Conservation (phyloP, 2,888 invertebrate genomes). For the Dione juno region DNA sequence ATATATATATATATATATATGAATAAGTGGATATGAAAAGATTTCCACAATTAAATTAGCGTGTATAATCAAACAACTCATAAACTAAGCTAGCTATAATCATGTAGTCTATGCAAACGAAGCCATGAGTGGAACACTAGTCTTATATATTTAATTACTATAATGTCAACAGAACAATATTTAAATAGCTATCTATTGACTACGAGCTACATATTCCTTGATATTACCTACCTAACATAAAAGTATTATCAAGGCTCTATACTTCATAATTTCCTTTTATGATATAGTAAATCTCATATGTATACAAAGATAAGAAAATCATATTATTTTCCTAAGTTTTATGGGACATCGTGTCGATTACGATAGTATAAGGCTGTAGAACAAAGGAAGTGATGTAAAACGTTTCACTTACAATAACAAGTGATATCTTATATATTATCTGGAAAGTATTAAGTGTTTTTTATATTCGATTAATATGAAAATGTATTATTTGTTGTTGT, state of each 20-base stretch:
- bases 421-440: conserved; percentile 30
- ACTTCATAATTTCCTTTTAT: conserved; percentile 9
- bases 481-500: no score
- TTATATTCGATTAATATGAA: no score
- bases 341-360: conserved; percentile 20
- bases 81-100: no score
- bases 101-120: no score
- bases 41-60: no score
- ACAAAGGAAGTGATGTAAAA: conserved; percentile 29
- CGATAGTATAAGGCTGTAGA: neutral
- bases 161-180: neutral
- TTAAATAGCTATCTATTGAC: no score
- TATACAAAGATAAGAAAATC: neutral
- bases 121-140: no score
- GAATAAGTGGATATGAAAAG: no score
- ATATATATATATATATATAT: no score
- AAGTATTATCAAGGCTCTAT: neutral
- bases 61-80: no score
- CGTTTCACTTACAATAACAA: conserved; percentile 36
- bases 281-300: neutral
- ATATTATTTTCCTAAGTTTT: conserved; percentile 9
- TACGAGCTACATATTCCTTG: no score
- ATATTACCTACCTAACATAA: neutral
- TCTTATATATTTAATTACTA: neutral
- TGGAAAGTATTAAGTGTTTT: no score